Conservation (phyloP, 2,113 vertebrate genomes). For the Corvus cornix region DNA sequence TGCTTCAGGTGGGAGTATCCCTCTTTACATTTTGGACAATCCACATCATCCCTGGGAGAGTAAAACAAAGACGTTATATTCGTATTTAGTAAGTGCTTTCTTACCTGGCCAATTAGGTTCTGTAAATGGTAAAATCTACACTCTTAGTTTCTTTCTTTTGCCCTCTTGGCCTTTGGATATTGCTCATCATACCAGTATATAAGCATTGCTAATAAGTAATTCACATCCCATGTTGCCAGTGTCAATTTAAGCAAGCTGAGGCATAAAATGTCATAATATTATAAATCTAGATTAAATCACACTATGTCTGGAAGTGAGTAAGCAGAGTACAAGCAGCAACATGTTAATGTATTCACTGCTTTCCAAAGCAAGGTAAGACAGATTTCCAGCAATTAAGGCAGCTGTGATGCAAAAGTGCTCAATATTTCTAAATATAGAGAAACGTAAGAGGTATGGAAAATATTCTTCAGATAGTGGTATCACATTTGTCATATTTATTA, state of each 20-base stretch:
- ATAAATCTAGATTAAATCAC: slow-evolving; percentile 1
- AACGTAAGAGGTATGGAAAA: not conserved
- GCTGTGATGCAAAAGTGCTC: not conserved
- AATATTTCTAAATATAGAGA: not conserved
- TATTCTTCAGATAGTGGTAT: not conserved
- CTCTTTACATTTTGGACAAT: not conserved
- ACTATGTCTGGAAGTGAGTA: not conserved
- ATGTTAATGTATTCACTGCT: not conserved
- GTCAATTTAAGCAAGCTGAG: not conserved
- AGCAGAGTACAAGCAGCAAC: not conserved
- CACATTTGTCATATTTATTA: not conserved
- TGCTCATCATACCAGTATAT: not conserved
- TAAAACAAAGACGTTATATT: not conserved
- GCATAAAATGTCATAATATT: not conserved
- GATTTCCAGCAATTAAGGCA: not conserved
- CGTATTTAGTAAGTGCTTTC: not conserved
- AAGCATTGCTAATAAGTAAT: not conserved
- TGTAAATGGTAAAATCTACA: not conserved
- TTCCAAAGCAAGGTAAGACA: not conserved
- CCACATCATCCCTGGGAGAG: not conserved
- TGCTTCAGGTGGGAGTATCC: not conserved
- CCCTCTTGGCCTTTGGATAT: not conserved
- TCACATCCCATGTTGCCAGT: not conserved
- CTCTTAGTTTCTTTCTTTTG: not conserved
- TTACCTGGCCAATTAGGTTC: not conserved